These are phyloP conservation scores for Aurelia sp. DNA, from an alignment of 30 jellyfish, hydroid and myxozoan species.

Conservation along the genomic window DNA sequence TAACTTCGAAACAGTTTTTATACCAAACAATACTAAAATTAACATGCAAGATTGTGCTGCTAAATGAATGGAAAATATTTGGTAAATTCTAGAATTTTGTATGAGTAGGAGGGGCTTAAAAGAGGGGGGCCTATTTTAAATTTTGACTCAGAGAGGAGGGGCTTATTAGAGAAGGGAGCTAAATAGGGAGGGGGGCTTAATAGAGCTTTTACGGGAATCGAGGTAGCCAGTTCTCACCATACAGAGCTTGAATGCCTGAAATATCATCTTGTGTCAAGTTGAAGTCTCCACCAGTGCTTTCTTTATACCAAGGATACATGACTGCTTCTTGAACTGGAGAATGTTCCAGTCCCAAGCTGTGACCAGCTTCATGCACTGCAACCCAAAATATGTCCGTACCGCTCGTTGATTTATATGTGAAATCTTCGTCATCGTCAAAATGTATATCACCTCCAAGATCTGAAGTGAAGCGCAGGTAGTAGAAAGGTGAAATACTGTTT, in stretches of 20 bases:
- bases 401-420: conserved; percentile 25
- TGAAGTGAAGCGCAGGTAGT: background rate
- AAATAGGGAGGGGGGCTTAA: too few relatives aligned
- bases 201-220: too few relatives aligned
- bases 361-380: conserved; percentile 95
- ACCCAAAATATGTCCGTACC: conserved; percentile 81
- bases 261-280: conserved; percentile 75
- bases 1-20: too few relatives aligned
- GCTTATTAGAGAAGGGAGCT: too few relatives aligned
- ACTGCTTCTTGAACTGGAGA: conserved; percentile 72
- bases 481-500: background rate
- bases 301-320: conserved; percentile 91
- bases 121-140: too few relatives aligned
- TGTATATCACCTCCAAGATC: conserved; percentile 81
- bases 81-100: too few relatives aligned
- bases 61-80: too few relatives aligned
- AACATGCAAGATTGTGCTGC: too few relatives aligned
- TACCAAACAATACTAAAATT: too few relatives aligned
- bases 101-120: too few relatives aligned
- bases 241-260: conserved; percentile 69
- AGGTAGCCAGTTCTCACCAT: too few relatives aligned
- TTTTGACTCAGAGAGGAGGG: too few relatives aligned
- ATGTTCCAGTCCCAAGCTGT: conserved; percentile 88
- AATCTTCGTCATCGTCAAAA: conserved; percentile 87
- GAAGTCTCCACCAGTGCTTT: conserved; percentile 57